Conservation (phyloP, 2,113 vertebrate genomes). For the Platycercus adscitus region DNA sequence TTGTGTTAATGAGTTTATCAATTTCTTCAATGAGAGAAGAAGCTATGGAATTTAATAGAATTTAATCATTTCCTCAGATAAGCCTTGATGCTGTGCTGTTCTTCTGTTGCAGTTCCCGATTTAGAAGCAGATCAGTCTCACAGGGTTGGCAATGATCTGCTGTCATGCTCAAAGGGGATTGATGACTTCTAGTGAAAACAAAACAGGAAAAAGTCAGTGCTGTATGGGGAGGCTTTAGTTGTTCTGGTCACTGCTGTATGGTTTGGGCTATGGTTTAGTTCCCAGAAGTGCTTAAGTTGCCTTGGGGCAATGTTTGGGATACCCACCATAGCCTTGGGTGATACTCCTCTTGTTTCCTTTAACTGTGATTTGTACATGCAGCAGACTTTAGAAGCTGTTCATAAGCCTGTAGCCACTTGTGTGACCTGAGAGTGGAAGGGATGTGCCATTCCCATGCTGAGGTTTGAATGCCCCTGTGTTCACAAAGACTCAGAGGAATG, state of each 20-base stretch:
- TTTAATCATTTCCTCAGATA: slow-evolving; percentile 10
- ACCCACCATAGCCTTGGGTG: neutral
- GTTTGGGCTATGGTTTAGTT: neutral
- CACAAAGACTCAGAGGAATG: neutral
- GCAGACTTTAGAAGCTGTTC: neutral
- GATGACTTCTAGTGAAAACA: neutral
- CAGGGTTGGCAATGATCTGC: neutral
- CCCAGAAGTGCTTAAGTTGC: neutral
- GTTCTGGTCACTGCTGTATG: neutral
- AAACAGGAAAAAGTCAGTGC: neutral
- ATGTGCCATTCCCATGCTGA: neutral
- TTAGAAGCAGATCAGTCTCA: slow-evolving; percentile 20
- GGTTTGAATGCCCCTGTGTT: neutral
- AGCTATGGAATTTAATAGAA: neutral
- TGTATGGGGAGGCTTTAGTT: neutral
- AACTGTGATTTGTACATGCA: neutral
- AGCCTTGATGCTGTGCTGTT: neutral
- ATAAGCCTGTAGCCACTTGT: neutral
- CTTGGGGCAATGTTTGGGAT: neutral
- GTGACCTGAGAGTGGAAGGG: neutral
- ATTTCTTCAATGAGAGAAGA: neutral
- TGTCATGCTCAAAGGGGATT: neutral
- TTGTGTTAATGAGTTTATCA: slow-evolving; percentile 66
- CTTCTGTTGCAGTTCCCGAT: neutral
- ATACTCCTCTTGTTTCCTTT: neutral